Conservation (phyloP, 2,113 vertebrate genomes). For the Toxotes chatareus region DNA sequence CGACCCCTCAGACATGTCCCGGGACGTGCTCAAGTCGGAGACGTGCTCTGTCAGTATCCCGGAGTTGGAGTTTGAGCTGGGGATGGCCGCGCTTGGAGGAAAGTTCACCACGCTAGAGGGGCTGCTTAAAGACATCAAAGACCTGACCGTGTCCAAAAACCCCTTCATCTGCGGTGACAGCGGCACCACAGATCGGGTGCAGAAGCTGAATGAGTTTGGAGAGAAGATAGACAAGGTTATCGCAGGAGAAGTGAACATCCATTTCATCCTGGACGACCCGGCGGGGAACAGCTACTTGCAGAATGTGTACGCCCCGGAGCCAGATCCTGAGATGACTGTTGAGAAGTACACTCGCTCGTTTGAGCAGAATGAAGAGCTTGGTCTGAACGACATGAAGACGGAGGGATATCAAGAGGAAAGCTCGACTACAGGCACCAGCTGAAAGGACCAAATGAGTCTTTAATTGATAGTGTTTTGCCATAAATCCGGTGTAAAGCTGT, state of each 20-base stretch:
- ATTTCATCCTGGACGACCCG: slow-evolving; percentile 91
- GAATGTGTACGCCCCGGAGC: slow-evolving; percentile 94
- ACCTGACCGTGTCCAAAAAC: slow-evolving; percentile 91
- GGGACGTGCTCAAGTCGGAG: slow-evolving; percentile 96
- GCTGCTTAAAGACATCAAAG: slow-evolving; percentile 91
- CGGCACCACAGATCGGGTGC: slow-evolving; percentile 51
- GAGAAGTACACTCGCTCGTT: slow-evolving; percentile 89
- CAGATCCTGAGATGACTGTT: slow-evolving; percentile 90
- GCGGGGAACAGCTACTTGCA: slow-evolving; percentile 97
- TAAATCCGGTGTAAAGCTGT: slow-evolving; percentile 13
- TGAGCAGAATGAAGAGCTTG: slow-evolving; percentile 95
- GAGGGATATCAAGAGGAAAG: slow-evolving; percentile 86
- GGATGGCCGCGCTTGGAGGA: slow-evolving; percentile 92
- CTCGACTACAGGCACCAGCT: neutral
- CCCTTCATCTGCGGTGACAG: slow-evolving; percentile 95
- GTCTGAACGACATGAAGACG: slow-evolving; percentile 95
- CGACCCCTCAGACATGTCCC: slow-evolving; percentile 89
- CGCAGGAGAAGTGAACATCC: slow-evolving; percentile 81
- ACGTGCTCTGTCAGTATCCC: slow-evolving; percentile 91
- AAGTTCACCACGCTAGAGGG: slow-evolving; percentile 98
- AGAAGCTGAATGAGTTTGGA: slow-evolving; percentile 88
- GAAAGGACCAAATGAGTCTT: slow-evolving; percentile 1
- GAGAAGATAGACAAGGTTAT: slow-evolving; percentile 88
- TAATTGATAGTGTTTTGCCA: neutral
- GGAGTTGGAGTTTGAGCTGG: slow-evolving; percentile 96